Evolutionary conservation across 1,140 invertebrate genomes (phyloP), one percentile per base, ranked within the genome.

Genomic region (Nasonia giraulti): DNA sequence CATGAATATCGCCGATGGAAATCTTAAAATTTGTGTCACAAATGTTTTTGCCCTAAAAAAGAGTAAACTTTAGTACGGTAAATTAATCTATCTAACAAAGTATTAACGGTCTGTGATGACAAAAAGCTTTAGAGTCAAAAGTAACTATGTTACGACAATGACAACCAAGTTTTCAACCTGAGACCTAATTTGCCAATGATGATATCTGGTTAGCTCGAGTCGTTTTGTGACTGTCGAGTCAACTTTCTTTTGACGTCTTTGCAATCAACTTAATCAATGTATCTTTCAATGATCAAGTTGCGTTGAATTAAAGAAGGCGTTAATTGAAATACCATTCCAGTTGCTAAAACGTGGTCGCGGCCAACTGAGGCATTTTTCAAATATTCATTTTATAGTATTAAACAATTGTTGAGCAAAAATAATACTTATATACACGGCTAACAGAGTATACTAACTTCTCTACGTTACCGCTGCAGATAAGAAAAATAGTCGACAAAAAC

Each of bases 161-260:
- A 86, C 85, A 87, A 89, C 86, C 2, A 91, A 93, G 92, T 93
- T 93, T 93, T 93, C 92, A 92, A 93, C 87, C 92, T 91, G 92
- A 93, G 91, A 92, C 91, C 89, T 8, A 73, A 55, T 76, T 71
- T 89, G 88, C 89, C 88, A 77, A 89, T 92, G 92, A 93, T 92
- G 92, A 92, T 88, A 82, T 81, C 83, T 88, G 91, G 90, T 87
- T 89, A 90, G 92, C 91, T 93, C 83, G 92, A 92, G 91, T 92
- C 88, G 76, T 68, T 84, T 74, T 50, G 50, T 33, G 12, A 50
- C 17, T 71, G n/a, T 83, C 37, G 14, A 69, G 66, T 50, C 47
- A 20, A 62, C 78, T 80, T 47, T 1, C 47, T 50, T 33, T 77
- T 77, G 23, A 62, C 47, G 50, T 75, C 80, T 50, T 81, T 82